Evolutionary conservation across 2,797 vertebrate species (phyloP).

Genomic region (Coregonus ussuriensis): DNA sequence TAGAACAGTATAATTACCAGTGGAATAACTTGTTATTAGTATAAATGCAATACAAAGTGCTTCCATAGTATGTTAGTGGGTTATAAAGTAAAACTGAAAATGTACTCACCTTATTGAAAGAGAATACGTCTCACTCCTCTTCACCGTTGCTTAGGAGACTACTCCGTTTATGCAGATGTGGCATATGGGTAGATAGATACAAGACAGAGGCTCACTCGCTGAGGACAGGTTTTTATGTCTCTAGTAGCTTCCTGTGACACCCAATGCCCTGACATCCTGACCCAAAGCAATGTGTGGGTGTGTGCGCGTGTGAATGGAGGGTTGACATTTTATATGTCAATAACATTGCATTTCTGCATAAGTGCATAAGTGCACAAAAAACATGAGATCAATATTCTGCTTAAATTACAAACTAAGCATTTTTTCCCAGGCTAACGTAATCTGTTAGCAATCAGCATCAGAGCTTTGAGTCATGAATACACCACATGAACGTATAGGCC

Average conservation of each 20-base stretch:
- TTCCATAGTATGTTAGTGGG: background rate
- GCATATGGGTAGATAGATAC: conserved; percentile 13
- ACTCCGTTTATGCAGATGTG: conserved; percentile 56
- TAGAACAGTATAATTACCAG: background rate
- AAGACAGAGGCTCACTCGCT: conserved; percentile 34
- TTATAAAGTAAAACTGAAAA: background rate
- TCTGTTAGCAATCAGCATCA: background rate
- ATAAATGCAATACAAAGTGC: background rate
- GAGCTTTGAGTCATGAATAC: too few relatives aligned
- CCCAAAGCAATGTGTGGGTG: background rate
- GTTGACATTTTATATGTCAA: conserved; percentile 1
- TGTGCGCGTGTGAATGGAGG: background rate
- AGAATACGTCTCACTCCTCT: conserved; percentile 30
- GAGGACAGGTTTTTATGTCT: conserved; percentile 34
- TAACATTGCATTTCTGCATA: background rate
- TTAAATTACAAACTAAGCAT: background rate
- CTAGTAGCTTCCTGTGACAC: conserved; percentile 64
- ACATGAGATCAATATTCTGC: background rate
- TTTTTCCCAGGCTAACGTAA: background rate
- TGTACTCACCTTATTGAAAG: conserved; percentile 46
- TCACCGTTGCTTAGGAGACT: conserved; percentile 28
- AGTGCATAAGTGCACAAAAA: background rate
- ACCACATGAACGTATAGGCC: too few relatives aligned
- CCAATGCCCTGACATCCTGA: background rate
- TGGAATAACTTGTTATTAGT: background rate